Conservation (phyloP, 2,113 vertebrate genomes). For the Paramormyrops kingsleyae region DNA sequence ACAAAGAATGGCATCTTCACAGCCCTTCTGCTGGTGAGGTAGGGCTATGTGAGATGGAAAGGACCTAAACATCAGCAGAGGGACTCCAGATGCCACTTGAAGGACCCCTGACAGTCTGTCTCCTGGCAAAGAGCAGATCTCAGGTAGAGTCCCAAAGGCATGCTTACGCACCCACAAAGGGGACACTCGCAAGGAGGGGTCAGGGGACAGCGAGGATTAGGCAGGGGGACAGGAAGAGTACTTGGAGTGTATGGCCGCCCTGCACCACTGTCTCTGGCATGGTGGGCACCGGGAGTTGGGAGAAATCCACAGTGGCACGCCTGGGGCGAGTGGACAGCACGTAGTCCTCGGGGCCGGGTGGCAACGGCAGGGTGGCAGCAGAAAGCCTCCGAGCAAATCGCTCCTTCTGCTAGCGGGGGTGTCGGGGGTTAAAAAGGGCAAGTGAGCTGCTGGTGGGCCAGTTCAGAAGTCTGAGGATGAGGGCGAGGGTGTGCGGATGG, state of each 20-base stretch:
- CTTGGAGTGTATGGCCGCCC: constrained; percentile 56
- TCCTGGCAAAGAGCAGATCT: constrained; percentile 38
- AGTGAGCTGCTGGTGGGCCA: constrained; percentile 38
- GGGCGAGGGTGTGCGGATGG: too few species aligned
- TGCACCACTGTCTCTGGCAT: constrained; percentile 61
- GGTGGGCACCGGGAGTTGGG: constrained; percentile 68
- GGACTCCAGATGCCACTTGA: background rate
- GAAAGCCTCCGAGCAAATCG: constrained; percentile 77
- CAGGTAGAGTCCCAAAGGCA: constrained; percentile 19
- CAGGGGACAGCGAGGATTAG: background rate
- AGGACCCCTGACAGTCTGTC: constrained; percentile 12
- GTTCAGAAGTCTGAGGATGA: constrained; percentile 25
- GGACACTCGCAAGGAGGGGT: constrained; percentile 41
- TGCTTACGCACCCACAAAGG: constrained; percentile 48
- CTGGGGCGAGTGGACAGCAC: constrained; percentile 60
- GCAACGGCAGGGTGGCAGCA: constrained; percentile 57
- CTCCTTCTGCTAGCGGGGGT: constrained; percentile 65
- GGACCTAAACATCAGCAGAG: background rate
- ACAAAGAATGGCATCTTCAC: background rate
- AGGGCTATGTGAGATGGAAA: background rate
- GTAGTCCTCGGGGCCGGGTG: constrained; percentile 61
- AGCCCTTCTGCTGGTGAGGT: background rate
- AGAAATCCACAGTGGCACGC: constrained; percentile 85
- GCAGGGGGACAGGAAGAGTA: constrained; percentile 41
- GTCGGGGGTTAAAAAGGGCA: constrained; percentile 56